phyloP scores from a whole-genome alignment of 2,113 vertebrate species.

The Antechinus stuartii region DNA sequence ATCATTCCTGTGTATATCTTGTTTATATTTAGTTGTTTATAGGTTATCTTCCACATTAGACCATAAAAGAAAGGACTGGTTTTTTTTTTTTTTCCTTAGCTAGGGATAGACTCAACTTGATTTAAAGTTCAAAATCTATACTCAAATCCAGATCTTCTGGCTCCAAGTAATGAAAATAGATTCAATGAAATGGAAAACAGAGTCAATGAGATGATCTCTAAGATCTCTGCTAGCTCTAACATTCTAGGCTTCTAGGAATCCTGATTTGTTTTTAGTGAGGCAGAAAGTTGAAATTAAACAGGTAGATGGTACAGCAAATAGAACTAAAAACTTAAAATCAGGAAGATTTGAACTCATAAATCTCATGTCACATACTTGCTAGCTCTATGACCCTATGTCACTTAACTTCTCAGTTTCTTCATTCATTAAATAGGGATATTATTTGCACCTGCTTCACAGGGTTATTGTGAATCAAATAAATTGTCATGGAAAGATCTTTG shows the following conservation, averaged over 20 bases:
- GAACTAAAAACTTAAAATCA: not conserved
- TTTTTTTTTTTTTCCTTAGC: too few relatives aligned
- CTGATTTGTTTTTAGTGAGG: conserved; percentile 8
- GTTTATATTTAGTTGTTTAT: not conserved
- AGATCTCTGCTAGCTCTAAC: too few relatives aligned
- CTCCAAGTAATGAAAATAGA: too few relatives aligned
- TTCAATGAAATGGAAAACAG: too few relatives aligned
- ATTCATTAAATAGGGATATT: not conserved
- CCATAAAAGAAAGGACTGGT: too few relatives aligned
- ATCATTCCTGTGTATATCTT: not conserved
- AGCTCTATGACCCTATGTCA: not conserved
- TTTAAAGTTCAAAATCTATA: too few relatives aligned
- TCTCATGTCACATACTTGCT: too few relatives aligned
- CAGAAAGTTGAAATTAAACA: not conserved
- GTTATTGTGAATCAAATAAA: not conserved
- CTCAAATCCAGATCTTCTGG: too few relatives aligned
- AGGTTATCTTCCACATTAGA: too few relatives aligned
- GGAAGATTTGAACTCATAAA: not conserved
- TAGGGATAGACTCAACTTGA: too few relatives aligned
- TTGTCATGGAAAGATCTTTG: not conserved
- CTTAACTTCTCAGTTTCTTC: not conserved
- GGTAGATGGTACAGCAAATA: not conserved
- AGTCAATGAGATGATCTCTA: too few relatives aligned
- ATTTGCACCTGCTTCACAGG: not conserved
- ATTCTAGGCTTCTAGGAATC: too few relatives aligned